Evolutionary conservation across 2,888 invertebrate species (phyloP).

Genomic region (Agrochola litura): DNA sequence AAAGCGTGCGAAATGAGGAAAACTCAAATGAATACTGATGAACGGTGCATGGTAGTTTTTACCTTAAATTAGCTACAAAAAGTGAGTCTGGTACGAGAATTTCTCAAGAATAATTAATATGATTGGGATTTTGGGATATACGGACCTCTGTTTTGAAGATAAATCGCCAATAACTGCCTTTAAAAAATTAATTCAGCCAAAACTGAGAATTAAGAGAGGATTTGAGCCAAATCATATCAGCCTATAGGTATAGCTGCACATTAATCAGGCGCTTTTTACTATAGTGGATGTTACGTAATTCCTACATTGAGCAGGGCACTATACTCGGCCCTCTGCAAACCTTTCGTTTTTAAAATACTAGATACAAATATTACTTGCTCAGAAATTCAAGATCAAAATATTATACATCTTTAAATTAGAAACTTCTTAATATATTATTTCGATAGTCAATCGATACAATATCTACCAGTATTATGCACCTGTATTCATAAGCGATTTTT

Average conservation of each 20-base stretch:
- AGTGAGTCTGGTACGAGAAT: not conserved
- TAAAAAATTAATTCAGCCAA: not conserved
- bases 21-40: slow-evolving; percentile 47
- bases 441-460: not conserved
- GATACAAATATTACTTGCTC: not conserved
- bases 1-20: slow-evolving; percentile 62
- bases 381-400: not conserved
- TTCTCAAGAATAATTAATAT: not conserved
- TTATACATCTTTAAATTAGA: not conserved
- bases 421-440: not conserved
- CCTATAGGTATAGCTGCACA: not conserved
- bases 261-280: not conserved
- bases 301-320: not conserved
- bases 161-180: not conserved
- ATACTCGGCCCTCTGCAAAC: not conserved
- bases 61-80: not conserved
- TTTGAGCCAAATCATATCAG: no score
- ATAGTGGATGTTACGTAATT: not conserved
- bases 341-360: not conserved
- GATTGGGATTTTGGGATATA: not conserved
- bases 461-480: not conserved
- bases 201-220: not conserved
- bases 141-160: not conserved
- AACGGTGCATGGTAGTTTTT: slow-evolving; percentile 6
- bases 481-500: not conserved